Evolutionary conservation across 2,797 vertebrate species (phyloP), one percentile per base, ranked within the genome.

Genomic region (Sebastes dallii): DNA sequence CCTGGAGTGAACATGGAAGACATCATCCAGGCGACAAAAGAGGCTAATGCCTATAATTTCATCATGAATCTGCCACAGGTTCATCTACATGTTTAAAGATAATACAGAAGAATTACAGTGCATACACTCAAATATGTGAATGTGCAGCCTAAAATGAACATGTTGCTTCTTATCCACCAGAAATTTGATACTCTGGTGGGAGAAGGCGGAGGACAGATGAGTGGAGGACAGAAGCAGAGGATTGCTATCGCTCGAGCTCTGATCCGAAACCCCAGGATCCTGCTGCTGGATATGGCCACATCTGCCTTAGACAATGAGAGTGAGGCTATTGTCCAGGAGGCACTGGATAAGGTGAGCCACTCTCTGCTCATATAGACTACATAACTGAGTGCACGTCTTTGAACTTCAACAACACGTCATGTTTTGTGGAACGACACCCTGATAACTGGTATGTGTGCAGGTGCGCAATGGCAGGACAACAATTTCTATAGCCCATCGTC

Each of bases 151-250:
- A 13, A 60, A 66, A 71, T 16, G 2, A 64, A 25, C 8, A 36
- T n/a, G 8, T 10, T 58, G 5, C 16, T 27, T 6, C 24, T 60
- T 16, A 13, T 77, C 64, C 14, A 52, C 1, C 76, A 97, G 96
- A 95, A 88, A 89, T 97, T 96, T 90, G 91, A 96, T 18, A 97
- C 96, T 11, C 55, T 96, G 81, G 96, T 97, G 54, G 96, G 96
- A 65, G 94, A 96, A 65, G 95, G 96, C 61, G 96, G 96, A 34
- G 95, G 96, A 18, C 96, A 97, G 89, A 96, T 97, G 96, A 97
- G 96, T 34, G 96, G 96, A 80, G 96, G 96, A 27, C 95, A 96
- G 83, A 96, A 96, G 75, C 96, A 96, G 90, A 94, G 96, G 86
- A 96, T 96, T 27, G 95, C 95, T 22, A 96, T 96, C 0, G 96